Conservation (phyloP, 2,113 vertebrate genomes). For the Promerops cafer region DNA sequence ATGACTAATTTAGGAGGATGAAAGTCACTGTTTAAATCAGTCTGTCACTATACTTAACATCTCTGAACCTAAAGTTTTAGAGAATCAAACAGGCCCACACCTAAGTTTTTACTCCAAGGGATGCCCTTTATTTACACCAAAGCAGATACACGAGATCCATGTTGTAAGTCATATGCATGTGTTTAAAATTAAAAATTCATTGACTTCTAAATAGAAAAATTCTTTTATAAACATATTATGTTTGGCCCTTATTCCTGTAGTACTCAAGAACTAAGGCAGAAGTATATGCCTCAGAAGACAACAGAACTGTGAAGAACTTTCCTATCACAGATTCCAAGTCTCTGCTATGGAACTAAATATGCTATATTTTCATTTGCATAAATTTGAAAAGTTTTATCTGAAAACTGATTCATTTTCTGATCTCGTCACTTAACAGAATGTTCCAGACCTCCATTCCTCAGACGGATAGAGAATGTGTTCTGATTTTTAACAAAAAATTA, state of each 20-base stretch:
- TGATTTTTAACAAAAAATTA: constrained; percentile 1
- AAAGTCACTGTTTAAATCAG: neutral
- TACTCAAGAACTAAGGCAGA: neutral
- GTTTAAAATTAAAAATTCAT: neutral
- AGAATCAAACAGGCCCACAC: neutral
- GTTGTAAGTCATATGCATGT: neutral
- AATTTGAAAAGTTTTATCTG: neutral
- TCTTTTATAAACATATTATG: neutral
- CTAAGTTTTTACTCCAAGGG: neutral
- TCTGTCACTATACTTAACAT: neutral
- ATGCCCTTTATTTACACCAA: neutral
- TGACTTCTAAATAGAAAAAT: neutral
- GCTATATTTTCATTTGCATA: neutral
- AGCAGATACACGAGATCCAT: neutral
- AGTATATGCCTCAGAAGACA: neutral
- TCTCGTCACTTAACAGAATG: neutral
- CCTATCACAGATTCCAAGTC: neutral
- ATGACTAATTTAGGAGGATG: neutral
- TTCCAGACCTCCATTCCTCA: neutral
- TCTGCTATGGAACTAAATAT: neutral
- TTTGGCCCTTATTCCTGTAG: neutral
- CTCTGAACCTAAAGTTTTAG: neutral
- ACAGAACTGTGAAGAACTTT: neutral
- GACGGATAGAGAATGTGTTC: neutral
- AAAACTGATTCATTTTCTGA: neutral